These are phyloP conservation scores for Herpailurus yagouaroundi DNA, from an alignment of 2,113 vertebrate species.

Conservation along the genomic window DNA sequence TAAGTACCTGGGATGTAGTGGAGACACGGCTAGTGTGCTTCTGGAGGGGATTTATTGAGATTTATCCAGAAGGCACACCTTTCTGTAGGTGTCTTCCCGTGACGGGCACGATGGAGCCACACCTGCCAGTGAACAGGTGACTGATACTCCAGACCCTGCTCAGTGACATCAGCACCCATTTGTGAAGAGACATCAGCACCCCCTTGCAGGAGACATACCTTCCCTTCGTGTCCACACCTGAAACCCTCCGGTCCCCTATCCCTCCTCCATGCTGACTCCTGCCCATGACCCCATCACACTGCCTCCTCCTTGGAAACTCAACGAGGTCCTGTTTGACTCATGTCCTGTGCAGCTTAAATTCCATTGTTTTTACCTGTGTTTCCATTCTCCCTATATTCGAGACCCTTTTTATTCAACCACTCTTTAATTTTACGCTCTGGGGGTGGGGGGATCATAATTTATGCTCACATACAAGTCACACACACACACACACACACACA, in stretches of 20 bases:
- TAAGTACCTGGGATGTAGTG: not conserved
- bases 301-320: not conserved
- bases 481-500: not conserved
- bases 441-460: not conserved
- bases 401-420: too few relatives aligned
- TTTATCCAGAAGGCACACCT: not conserved
- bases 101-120: accelerated
- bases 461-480: not conserved
- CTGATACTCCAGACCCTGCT: not conserved
- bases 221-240: not conserved
- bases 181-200: not conserved
- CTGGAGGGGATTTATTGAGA: accelerated
- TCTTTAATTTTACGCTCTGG: not conserved
- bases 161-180: not conserved
- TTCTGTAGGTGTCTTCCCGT: not conserved
- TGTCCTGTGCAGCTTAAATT: too few relatives aligned
- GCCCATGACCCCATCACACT: too few relatives aligned
- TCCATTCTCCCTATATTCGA: not conserved
- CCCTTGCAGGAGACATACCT: not conserved
- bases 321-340: too few relatives aligned
- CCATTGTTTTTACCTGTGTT: too few relatives aligned
- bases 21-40: not conserved
- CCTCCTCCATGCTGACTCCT: accelerated
- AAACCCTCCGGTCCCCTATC: accelerated
- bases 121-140: too few relatives aligned